Percentiles rank a stretch among this genome's conserved stretches.
These are phyloP conservation scores for Ecliptopera silaceata DNA, from an alignment of 2,888 invertebrate genomes.

Conservation along the genomic window DNA sequence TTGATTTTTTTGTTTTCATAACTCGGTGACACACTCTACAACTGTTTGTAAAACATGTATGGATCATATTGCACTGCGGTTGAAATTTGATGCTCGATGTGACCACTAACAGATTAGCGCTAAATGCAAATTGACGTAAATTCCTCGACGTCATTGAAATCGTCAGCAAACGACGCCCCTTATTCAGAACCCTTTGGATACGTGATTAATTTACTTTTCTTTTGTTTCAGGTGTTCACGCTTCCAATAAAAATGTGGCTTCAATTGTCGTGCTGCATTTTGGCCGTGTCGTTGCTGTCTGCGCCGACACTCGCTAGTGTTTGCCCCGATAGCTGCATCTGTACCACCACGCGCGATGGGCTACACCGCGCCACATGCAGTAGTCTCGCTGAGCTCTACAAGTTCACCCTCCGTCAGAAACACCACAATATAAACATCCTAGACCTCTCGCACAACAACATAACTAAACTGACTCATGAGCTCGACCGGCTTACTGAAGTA, in stretches of 20 bases:
- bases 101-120: conserved; percentile 49
- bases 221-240: conserved; percentile 71
- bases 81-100: conserved; percentile 52
- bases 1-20: conserved; percentile 29
- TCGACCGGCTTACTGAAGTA: conserved; percentile 83
- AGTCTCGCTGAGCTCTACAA: conserved; percentile 90
- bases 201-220: conserved; percentile 31
- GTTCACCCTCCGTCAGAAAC: conserved; percentile 73
- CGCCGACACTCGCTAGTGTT: conserved; percentile 58
- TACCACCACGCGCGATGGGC: conserved; percentile 85
- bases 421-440: conserved; percentile 80
- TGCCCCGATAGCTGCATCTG: conserved; percentile 83
- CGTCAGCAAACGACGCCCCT: conserved; percentile 15
- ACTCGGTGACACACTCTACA: conserved; percentile 23
- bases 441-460: conserved; percentile 86
- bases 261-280: conserved; percentile 56
- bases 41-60: conserved; percentile 42
- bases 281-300: conserved; percentile 57
- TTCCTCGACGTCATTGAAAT: conserved; percentile 37
- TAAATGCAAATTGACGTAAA: conserved; percentile 44
- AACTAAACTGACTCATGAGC: conserved; percentile 79
- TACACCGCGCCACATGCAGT: conserved; percentile 86
- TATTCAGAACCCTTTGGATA: background rate
- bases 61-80: conserved; percentile 41
- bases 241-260: conserved; percentile 62